phyloP scores from a whole-genome alignment of 2,113 vertebrate species.

The Mellivora capensis region DNA sequence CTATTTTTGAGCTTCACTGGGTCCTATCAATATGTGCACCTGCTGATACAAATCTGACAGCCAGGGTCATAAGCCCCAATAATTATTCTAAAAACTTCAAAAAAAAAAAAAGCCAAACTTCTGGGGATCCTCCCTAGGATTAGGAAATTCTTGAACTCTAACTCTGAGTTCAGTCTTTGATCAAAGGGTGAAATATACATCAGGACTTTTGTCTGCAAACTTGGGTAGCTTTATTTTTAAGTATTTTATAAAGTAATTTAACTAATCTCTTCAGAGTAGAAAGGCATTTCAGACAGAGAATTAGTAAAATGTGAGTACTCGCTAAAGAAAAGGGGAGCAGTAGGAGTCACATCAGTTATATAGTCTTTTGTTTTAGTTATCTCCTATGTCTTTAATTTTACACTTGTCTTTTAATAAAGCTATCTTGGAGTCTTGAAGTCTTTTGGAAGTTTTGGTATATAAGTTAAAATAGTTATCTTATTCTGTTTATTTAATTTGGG shows the following conservation, averaged over 20 bases:
- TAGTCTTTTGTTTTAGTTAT: background rate
- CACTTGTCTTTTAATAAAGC: background rate
- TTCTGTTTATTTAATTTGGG: background rate
- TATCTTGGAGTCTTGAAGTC: background rate
- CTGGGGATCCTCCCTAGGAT: background rate
- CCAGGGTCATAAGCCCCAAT: background rate
- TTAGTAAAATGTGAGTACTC: background rate
- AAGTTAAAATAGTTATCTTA: background rate
- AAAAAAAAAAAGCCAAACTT: background rate
- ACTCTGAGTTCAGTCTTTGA: background rate
- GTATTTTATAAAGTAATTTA: background rate
- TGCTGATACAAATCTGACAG: background rate
- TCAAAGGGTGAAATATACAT: background rate
- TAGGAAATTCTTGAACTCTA: background rate
- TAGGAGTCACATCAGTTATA: too few relatives aligned
- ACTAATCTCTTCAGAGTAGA: background rate
- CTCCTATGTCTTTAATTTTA: background rate
- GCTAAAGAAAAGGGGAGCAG: background rate
- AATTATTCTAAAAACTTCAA: background rate
- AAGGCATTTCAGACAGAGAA: background rate
- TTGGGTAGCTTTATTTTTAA: background rate
- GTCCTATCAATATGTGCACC: background rate
- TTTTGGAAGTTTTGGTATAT: background rate
- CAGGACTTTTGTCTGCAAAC: background rate
- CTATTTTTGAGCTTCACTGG: background rate